Percentiles rank a stretch among this genome's conserved stretches.
These are phyloP conservation scores for Eudasyphora cyanicolor DNA, from an alignment of 2,888 invertebrate genomes.

Conservation along the genomic window DNA sequence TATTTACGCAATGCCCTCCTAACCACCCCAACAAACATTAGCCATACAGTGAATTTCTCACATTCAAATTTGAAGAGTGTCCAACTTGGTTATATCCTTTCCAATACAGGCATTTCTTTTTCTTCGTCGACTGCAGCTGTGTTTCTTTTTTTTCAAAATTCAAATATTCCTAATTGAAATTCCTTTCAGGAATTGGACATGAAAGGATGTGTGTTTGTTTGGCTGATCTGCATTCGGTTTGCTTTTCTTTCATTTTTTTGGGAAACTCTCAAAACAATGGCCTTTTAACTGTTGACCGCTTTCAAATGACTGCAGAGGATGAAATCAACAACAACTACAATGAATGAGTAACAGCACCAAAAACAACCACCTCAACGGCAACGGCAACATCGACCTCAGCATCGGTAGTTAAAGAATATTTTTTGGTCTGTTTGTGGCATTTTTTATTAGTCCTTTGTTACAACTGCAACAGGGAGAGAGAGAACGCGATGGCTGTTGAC, in stretches of 20 bases:
- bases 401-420: conserved; percentile 26
- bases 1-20: too few relatives aligned
- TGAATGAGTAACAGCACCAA: too few relatives aligned
- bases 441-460: conserved; percentile 21
- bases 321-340: neutral
- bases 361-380: too few relatives aligned
- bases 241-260: too few relatives aligned
- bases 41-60: neutral
- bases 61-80: neutral
- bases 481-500: too few relatives aligned
- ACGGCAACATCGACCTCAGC: neutral
- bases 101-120: neutral
- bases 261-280: conserved; percentile 29
- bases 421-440: conserved; percentile 49
- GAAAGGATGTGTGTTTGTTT: neutral
- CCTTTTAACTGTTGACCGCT: conserved; percentile 59
- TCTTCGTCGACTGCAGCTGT: too few relatives aligned
- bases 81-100: neutral
- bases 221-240: conserved; percentile 24
- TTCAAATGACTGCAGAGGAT: conserved; percentile 33
- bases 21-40: neutral
- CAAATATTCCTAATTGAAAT: conserved; percentile 61
- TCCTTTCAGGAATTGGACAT: conserved; percentile 46
- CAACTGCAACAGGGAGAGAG: conserved; percentile 32
- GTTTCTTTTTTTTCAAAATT: neutral